Percentiles rank a stretch among this genome's conserved stretches.
Conservation (phyloP, 2,888 invertebrate genomes). For the Hirudinaria manillensis region DNA sequence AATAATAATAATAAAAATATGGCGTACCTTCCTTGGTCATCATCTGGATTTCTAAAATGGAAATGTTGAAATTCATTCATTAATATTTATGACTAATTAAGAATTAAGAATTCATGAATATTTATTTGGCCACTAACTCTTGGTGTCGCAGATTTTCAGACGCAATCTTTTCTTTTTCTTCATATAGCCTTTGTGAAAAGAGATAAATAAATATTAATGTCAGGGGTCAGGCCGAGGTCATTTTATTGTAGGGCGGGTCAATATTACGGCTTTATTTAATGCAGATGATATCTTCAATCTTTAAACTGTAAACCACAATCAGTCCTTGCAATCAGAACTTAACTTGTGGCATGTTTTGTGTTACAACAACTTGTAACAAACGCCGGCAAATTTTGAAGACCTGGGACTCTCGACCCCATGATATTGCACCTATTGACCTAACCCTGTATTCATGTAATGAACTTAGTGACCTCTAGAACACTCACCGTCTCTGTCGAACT, state of each 20-base stretch:
- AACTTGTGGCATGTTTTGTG: too few relatives aligned
- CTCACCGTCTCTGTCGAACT: slow-evolving; percentile 28
- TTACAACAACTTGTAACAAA: too few relatives aligned
- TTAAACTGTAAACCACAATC: too few relatives aligned
- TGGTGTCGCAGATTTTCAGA: slow-evolving; percentile 16
- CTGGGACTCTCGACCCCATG: neutral
- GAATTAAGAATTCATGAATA: neutral
- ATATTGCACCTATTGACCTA: neutral
- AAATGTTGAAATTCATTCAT: neutral
- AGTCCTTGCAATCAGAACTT: too few relatives aligned
- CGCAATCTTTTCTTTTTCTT: slow-evolving; percentile 12
- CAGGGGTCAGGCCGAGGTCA: neutral
- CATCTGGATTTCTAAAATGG: too few relatives aligned
- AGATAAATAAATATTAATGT: neutral
- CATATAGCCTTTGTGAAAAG: neutral
- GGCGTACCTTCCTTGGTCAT: too few relatives aligned
- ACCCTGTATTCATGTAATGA: neutral
- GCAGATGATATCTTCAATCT: too few relatives aligned
- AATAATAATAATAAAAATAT: too few relatives aligned
- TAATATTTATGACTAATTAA: neutral
- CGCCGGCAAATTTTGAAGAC: too few relatives aligned
- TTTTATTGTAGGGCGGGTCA: too few relatives aligned
- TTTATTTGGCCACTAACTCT: slow-evolving; percentile 4
- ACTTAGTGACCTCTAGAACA: neutral
- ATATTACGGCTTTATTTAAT: too few relatives aligned